Conservation (phyloP, 2,113 vertebrate species). For the Larimichthys crocea region DNA sequence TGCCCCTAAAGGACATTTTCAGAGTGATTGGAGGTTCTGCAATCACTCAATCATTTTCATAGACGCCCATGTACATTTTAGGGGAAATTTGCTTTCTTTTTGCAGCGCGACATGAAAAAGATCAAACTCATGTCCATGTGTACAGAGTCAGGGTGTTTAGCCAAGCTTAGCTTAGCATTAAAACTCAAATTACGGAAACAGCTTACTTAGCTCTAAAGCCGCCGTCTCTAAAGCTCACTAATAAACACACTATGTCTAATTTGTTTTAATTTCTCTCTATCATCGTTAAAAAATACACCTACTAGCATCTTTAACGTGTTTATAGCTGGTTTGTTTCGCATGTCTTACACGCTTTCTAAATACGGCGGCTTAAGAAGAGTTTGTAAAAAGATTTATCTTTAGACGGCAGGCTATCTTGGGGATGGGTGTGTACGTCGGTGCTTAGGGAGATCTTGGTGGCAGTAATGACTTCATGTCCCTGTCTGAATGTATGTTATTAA, state of each 20-base stretch:
- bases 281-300: too few relatives aligned
- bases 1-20: not conserved
- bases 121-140: conserved; percentile 12
- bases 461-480: conserved; percentile 18
- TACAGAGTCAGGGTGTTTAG: not conserved
- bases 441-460: not conserved
- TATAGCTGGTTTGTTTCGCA: not conserved
- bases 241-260: not conserved
- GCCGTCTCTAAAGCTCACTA: not conserved
- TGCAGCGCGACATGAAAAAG: not conserved
- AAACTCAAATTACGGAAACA: not conserved
- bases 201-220: not conserved
- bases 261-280: not conserved
- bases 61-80: not conserved
- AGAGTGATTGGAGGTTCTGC: conserved; percentile 12
- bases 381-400: not conserved
- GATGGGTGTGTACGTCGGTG: not conserved
- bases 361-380: not conserved
- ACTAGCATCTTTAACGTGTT: not conserved
- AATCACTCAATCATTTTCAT: not conserved
- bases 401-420: not conserved
- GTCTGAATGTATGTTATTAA: conserved; percentile 3
- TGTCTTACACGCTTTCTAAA: not conserved
- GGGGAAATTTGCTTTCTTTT: conserved; percentile 24
- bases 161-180: not conserved